Conservation (phyloP, 2,888 invertebrate genomes). For the Melieria crassipennis region DNA sequence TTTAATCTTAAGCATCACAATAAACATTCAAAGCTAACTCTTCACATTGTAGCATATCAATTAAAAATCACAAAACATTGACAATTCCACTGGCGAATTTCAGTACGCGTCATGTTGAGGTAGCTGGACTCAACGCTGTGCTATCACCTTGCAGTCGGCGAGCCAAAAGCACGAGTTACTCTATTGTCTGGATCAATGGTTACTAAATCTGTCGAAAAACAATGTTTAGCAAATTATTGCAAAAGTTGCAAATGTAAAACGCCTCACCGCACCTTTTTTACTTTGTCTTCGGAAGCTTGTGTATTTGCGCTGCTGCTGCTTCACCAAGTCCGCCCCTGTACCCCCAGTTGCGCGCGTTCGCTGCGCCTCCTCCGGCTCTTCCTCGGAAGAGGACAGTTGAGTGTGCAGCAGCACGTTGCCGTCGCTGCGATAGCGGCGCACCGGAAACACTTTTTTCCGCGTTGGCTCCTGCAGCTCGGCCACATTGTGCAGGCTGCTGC, state of each 20-base stretch:
- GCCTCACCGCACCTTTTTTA: conserved; percentile 27
- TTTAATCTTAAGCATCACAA: too few species aligned
- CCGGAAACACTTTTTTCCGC: conserved; percentile 40
- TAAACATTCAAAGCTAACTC: too few species aligned
- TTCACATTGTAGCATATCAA: too few species aligned
- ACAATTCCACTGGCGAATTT: not conserved
- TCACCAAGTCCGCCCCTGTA: too few species aligned
- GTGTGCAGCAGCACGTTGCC: conserved; percentile 44
- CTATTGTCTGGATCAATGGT: conserved; percentile 21
- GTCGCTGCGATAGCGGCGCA: conserved; percentile 45
- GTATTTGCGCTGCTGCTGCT: conserved; percentile 12
- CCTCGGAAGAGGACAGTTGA: conserved; percentile 39
- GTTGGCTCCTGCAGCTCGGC: conserved; percentile 19
- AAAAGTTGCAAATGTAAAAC: not conserved
- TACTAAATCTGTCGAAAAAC: conserved; percentile 16
- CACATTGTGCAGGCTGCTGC: conserved; percentile 28
- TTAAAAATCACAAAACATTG: too few species aligned
- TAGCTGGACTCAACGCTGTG: conserved; percentile 20
- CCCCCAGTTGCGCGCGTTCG: too few species aligned
- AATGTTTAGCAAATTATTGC: not conserved
- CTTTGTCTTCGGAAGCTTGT: conserved; percentile 7
- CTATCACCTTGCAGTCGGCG: conserved; percentile 17
- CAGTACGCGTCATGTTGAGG: conserved; percentile 15
- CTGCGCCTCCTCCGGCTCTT: conserved; percentile 19
- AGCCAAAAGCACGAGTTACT: conserved; percentile 4